Base-by-base conservation (phyloP, 2,113 vertebrate species). In the Stegastes partitus region DNA sequence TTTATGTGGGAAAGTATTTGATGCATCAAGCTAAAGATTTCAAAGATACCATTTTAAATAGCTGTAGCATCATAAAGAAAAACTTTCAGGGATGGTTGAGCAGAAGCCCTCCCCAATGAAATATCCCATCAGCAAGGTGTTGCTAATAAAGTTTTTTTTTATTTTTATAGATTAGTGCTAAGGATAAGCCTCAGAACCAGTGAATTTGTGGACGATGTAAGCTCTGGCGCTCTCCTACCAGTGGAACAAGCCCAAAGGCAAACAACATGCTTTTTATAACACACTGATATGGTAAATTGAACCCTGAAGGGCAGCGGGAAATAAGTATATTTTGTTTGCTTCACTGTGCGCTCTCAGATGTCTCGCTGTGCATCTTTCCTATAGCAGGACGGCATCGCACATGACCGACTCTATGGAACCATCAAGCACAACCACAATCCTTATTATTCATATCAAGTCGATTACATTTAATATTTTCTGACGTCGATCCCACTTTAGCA, bases 241-340 rank as follows among this genome's bases (percentile, higher is more conserved):
- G 23, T 76, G 61, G 81, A 76, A 69, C 18, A 21, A 18, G 79
- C 79, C 64, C 53, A 21, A n/a, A 34, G 74, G 77, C 80, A 71
- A 74, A 83, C n/a, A 72, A 39, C 59, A 56, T 63, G 31, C 62
- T 37, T 84, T 86, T 85, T 65, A 54, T 63, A 82, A 77, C 63
- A 79, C 78, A 76, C 75, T 62, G 51, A 76, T 84, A 76, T 77
- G 81, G 39, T 82, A 76, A 81, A 86, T 85, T 88, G 57, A 67
- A 64, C 58, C 75, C 82, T 56, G 49, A 65, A 84, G 86, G 71
- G 37, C 54, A 37, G 54, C 19, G 51, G 64, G 68, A 77, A 91
- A 81, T 85, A 74, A 84, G 75, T 67, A 55, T 58, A 22, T 71
- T 76, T 58, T 85, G 54, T 73, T 83, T 68, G 61, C 56, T 71